Evolutionary conservation across 2,113 vertebrate genomes (phyloP).

Genomic region (Arothron firmamentum): DNA sequence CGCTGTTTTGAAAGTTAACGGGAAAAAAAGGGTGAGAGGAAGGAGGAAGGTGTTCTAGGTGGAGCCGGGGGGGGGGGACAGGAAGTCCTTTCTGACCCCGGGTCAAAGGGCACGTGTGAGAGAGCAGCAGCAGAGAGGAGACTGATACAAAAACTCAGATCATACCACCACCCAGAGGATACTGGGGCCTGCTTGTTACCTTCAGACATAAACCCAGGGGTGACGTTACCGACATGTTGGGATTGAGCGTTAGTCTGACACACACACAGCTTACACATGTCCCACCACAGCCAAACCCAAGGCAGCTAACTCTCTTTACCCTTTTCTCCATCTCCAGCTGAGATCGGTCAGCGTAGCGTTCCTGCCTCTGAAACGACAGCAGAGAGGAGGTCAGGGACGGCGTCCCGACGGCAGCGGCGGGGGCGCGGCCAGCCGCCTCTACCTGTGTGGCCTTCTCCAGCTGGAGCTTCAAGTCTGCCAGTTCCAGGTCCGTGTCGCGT

Average conservation of each 20-base stretch:
- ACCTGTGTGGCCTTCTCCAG: constrained; percentile 98
- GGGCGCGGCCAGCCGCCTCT: not conserved
- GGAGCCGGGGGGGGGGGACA: constrained; percentile 17
- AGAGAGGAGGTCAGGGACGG: not conserved
- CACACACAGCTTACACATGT: not conserved
- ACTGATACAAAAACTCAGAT: constrained; percentile 80
- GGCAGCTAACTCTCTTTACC: constrained; percentile 72
- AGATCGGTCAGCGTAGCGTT: constrained; percentile 95
- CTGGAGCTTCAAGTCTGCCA: constrained; percentile 92
- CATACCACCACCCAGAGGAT: constrained; percentile 92
- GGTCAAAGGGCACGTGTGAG: constrained; percentile 53
- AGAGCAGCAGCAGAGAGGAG: constrained; percentile 81
- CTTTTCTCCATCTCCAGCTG: constrained; percentile 99
- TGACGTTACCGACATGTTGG: constrained; percentile 52
- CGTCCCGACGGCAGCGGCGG: accelerated
- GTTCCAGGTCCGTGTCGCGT: constrained; percentile 92
- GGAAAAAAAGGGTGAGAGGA: constrained; percentile 40
- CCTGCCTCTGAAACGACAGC: constrained; percentile 83
- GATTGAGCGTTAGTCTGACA: constrained; percentile 16
- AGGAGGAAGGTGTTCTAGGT: constrained; percentile 64
- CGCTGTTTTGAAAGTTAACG: constrained; percentile 31
- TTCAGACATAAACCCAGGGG: constrained; percentile 92
- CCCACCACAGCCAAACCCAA: no score
- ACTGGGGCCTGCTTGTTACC: constrained; percentile 95
- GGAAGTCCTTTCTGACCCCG: constrained; percentile 24